These are phyloP conservation scores for Oscheius sp. DNA, from an alignment of 2,888 invertebrate genomes.

Conservation along the genomic window DNA sequence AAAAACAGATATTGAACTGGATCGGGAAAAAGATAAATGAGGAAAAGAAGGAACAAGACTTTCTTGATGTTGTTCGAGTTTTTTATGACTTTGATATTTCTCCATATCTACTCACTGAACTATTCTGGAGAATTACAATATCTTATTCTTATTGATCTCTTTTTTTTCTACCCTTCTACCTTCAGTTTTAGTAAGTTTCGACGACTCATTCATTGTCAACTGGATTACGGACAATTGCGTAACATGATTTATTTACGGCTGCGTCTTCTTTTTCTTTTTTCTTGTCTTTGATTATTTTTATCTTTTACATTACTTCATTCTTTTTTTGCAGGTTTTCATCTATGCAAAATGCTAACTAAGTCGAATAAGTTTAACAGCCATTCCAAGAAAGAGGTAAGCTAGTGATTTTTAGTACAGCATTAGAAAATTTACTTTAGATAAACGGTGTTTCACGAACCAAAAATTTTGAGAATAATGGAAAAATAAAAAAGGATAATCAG, in stretches of 20 bases:
- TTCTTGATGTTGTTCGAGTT: too few species aligned
- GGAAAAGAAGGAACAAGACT: neutral
- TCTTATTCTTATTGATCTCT: too few species aligned
- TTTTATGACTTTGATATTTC: too few species aligned
- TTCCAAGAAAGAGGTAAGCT: neutral
- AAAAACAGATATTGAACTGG: neutral
- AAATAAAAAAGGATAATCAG: slow-evolving; percentile 3
- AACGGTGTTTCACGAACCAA: neutral
- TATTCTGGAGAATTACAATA: too few species aligned
- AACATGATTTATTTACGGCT: too few species aligned
- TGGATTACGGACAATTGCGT: neutral
- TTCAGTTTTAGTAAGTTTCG: too few species aligned
- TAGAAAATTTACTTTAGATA: neutral
- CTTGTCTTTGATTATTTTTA: neutral
- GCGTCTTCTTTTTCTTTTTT: neutral
- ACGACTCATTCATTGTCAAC: too few species aligned
- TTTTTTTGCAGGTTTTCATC: neutral
- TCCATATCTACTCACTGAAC: too few species aligned
- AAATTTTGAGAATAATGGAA: neutral
- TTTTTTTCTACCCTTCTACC: too few species aligned
- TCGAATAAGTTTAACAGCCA: neutral
- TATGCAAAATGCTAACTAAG: neutral
- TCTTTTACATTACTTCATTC: neutral
- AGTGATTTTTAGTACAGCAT: neutral
- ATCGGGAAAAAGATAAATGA: slow-evolving; percentile 5